Evolutionary conservation across 1,140 invertebrate species (phyloP), one percentile per base, ranked within the genome.

Genomic region (Brachionus paranguensis): DNA sequence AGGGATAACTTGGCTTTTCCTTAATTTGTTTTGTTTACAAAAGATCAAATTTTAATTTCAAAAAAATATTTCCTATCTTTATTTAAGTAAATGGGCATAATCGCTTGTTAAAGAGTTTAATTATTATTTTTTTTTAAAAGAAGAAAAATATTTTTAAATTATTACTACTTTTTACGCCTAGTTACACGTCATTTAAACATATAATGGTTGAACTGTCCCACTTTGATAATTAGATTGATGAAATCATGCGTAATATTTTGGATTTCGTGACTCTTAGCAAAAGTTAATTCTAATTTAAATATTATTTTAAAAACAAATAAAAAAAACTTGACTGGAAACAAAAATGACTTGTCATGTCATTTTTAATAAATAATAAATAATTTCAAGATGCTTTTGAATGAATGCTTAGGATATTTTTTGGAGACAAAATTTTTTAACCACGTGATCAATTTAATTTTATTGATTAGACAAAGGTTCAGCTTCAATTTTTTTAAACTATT

Each of bases 51-150:
- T 68, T 68, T 68, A 41, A 60, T 60, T 60, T 27, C 20, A 20
- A 60, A 60, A 68, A 68, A 68, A 33, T 68, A 37, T 68, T 68
- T 68, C 33, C 65, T 68, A 60, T 60, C 53, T 60, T 60, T 41
- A 68, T 33, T 68, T 33, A 68, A 68, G 14, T 37, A 41, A 68
- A 68, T 37, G 33, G 33, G 33, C 27, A 41, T 33, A 68, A 68
- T 68, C 33, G 33, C 29, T 68, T 68, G 27, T 68, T 60, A 68
- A 2, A 68, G 65, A 68, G 65, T 27, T 68, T 68, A 68, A 33
- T 68, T 14, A n/a, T 68, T 41, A 8, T 5, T 41, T 60, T 60
- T n/a, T 60, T 53, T n/a, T 4, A 2, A 53, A 27, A 7, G n/a
- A 60, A 10, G 3, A 60, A 20, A 60, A 60, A 60, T 14, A 50